Percentiles rank a stretch among this genome's conserved stretches.
Conservation (phyloP, 2,113 vertebrate species). For the Edolisoma coerulescens region DNA sequence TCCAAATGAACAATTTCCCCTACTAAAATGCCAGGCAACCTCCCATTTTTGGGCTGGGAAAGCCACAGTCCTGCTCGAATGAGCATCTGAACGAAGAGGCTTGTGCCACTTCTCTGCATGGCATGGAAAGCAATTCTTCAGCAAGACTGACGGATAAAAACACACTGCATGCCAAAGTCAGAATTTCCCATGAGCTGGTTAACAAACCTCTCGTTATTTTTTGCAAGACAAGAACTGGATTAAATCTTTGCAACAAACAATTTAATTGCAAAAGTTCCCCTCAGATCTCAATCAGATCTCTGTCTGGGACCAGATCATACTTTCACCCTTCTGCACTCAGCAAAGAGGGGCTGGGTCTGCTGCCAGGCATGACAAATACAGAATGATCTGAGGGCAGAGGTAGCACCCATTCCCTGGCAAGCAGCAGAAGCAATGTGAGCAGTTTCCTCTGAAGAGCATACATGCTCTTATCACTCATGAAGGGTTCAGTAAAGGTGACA, state of each 20-base stretch:
- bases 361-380: background rate
- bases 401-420: background rate
- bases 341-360: background rate
- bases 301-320: background rate
- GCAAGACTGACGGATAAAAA: conserved; percentile 5
- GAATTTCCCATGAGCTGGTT: background rate
- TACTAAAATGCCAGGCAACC: background rate
- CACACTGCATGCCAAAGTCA: background rate
- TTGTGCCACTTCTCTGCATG: background rate
- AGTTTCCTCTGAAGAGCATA: background rate
- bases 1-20: background rate
- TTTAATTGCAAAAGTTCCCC: background rate
- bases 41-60: background rate
- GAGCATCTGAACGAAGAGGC: background rate
- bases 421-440: background rate
- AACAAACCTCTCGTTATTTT: background rate
- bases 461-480: background rate
- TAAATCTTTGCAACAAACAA: background rate
- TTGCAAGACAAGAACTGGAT: background rate
- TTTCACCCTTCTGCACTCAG: background rate
- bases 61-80: background rate
- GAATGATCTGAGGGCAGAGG: background rate
- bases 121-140: background rate
- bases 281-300: background rate
- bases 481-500: background rate